Conservation (phyloP, 2,888 invertebrate genomes). For the Drosophila atripex region DNA sequence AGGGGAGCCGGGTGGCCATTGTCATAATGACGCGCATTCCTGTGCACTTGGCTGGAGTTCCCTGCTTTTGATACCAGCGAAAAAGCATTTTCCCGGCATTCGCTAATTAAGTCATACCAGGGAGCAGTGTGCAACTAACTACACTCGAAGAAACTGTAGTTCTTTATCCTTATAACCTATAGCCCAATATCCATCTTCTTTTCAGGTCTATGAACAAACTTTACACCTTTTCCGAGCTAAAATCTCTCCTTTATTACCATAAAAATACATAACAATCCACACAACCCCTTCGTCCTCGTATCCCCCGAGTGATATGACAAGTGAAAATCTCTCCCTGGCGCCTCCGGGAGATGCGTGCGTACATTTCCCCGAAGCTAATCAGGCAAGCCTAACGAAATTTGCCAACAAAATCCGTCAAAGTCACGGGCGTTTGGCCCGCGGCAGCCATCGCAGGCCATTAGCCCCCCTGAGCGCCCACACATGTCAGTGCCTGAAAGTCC, state of each 20-base stretch:
- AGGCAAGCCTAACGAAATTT: conserved; percentile 59
- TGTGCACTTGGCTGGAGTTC: conserved; percentile 50
- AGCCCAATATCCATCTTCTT: background rate
- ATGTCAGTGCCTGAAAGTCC: conserved; percentile 61
- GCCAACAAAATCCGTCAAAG: conserved; percentile 58
- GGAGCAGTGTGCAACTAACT: conserved; percentile 5
- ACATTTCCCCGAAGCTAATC: conserved; percentile 55
- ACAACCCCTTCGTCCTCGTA: background rate
- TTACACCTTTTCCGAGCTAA: background rate
- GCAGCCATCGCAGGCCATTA: conserved; percentile 54
- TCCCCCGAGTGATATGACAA: conserved; percentile 10
- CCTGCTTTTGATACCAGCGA: conserved; percentile 23
- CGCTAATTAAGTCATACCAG: conserved; percentile 59
- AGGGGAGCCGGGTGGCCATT: conserved; percentile 36
- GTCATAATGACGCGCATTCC: conserved; percentile 70
- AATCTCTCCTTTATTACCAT: background rate
- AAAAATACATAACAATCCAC: background rate
- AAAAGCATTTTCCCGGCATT: conserved; percentile 30
- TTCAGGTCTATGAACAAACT: too few species aligned
- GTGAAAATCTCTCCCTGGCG: background rate
- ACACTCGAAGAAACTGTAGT: background rate
- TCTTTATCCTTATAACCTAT: background rate
- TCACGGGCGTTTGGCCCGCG: conserved; percentile 55
- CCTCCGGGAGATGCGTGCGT: background rate
- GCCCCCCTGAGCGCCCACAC: conserved; percentile 50